Base-by-base conservation (phyloP, 92 coral and sea anemone genomes). In the Parazoanthus atlanticus region DNA sequence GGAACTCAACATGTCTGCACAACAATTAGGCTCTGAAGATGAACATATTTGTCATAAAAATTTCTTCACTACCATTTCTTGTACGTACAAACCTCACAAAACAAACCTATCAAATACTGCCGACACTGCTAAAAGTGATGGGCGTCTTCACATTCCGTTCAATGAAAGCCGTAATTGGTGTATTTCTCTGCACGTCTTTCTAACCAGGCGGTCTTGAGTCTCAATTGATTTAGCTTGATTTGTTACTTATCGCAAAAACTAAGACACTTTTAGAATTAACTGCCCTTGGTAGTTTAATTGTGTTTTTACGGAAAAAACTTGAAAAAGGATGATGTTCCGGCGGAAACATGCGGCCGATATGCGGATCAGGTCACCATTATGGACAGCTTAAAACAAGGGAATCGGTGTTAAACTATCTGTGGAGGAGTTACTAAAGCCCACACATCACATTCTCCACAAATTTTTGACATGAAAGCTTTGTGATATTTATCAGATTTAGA, bases 281-380 rank as follows among this genome's bases (percentile, higher is more conserved):
- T 41, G 21, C 33, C 8, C 82, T 78, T 47, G 8, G 72, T 54
- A 80, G 21, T 54, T 54, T 80, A 80, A 32, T 56, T 80, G 70
- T 31, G 34, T 7, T 56, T n/a, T 80, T 80, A 2, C 72, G 28
- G 47, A 54, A 80, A 25, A 66, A 80, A 80, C 84, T 80, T 56
- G 71, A 80, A 80, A 80, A 54, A 61, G 84, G 47, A 30, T 67
- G 69, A 80, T 31, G 49, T 78, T 80, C 84, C 84, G 72, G 84
- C 72, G 84, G 84, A 80, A 80, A 54, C 84, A 25, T 16, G 43
- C 1, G 71, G 76, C 31, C 69, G 71, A 80, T 80, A 31, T 64
- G 70, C 34, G 34, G 33, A 78, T 47, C 21, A 26, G 6, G 43
- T 80, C 26, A 52, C 66, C 66, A 17, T 56, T 56, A 17, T 56